Evolutionary conservation across 2,888 invertebrate genomes (phyloP).

Genomic region (Brenthis daphne): DNA sequence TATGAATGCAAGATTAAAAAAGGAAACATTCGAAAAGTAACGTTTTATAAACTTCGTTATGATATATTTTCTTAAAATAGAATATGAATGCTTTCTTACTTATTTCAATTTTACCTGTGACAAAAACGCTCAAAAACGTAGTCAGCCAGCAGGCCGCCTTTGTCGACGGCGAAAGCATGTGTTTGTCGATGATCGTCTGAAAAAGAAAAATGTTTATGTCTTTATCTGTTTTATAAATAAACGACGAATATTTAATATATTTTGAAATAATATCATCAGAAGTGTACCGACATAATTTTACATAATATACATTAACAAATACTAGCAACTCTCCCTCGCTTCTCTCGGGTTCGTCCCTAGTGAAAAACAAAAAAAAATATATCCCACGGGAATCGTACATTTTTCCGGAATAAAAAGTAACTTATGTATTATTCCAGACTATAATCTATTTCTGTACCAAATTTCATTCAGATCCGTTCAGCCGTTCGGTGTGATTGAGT

Average conservation of each 20-base stretch:
- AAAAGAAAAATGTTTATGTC: slow-evolving; percentile 47
- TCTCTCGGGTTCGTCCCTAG: too few species aligned
- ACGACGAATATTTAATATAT: not conserved
- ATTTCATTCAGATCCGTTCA: too few species aligned
- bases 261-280: not conserved
- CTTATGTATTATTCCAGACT: too few species aligned
- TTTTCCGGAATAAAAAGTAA: too few species aligned
- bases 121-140: slow-evolving; percentile 74
- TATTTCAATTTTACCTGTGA: slow-evolving; percentile 60
- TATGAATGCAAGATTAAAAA: not conserved
- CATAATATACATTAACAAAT: too few species aligned
- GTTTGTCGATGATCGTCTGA: slow-evolving; percentile 65
- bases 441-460: too few species aligned
- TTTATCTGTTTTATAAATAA: not conserved
- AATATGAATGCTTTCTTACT: not conserved
- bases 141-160: slow-evolving; percentile 79
- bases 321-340: too few species aligned
- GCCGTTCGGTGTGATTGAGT: too few species aligned
- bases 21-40: not conserved
- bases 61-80: slow-evolving; percentile 4
- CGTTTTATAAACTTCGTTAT: slow-evolving; percentile 4
- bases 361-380: too few species aligned
- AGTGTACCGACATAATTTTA: not conserved
- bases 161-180: slow-evolving; percentile 74
- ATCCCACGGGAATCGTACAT: too few species aligned